A percentile compares a stretch with the other conserved stretches of the same genome.
These are phyloP conservation scores for Acromyrmex heyeri DNA, from an alignment of 1,140 invertebrate genomes.

Conservation along the genomic window DNA sequence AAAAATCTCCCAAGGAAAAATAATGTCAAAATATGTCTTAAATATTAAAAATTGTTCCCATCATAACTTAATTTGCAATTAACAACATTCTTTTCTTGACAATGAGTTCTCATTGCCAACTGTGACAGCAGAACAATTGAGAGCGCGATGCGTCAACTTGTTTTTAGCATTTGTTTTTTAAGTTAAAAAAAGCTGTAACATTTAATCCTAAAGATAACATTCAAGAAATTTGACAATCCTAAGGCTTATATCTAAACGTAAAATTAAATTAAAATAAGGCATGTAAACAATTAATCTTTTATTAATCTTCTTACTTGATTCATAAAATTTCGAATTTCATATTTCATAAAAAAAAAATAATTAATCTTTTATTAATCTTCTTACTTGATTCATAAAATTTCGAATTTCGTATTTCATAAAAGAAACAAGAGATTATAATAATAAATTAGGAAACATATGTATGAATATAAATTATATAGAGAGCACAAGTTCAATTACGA, in stretches of 20 bases:
- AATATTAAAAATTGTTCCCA: neutral
- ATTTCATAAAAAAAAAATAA: neutral
- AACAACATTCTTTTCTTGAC: conserved; percentile 4
- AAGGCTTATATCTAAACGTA: neutral
- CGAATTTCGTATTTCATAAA: neutral
- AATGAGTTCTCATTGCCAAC: conserved; percentile 6
- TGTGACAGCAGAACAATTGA: neutral
- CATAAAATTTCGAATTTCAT: neutral
- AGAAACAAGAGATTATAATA: neutral
- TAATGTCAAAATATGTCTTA: neutral
- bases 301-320: neutral
- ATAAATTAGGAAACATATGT: neutral
- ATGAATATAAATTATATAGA: neutral
- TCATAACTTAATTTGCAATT: neutral
- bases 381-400: neutral
- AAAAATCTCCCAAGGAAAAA: neutral
- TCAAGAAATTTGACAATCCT: too few species aligned
- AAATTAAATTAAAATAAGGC: neutral
- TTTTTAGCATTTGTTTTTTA: conserved; percentile 1
- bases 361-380: neutral
- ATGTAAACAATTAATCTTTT: neutral
- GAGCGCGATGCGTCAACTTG: conserved; percentile 11
- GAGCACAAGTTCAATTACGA: neutral
- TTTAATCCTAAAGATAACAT: conserved; percentile 6
- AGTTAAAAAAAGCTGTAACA: neutral